Percentiles rank a stretch among this genome's conserved stretches.
Conservation (phyloP, 2,888 invertebrate species). For the Athrips mouffetella region DNA sequence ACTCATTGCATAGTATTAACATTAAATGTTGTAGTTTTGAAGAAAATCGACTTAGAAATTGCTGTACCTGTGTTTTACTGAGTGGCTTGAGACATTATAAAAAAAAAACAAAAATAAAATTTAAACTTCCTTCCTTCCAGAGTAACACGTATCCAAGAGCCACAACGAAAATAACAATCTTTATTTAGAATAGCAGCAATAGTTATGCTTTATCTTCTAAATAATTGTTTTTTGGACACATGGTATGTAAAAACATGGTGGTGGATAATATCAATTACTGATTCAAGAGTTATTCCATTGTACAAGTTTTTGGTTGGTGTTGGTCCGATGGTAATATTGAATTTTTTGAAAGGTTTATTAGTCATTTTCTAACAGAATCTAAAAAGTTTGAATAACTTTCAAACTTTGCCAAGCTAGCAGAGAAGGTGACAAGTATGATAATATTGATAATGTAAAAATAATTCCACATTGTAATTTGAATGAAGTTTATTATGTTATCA, state of each 20-base stretch:
- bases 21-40: conserved; percentile 6
- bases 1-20: neutral
- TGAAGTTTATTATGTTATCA: neutral
- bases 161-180: conserved; percentile 5
- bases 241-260: conserved; percentile 9
- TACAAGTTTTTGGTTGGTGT: neutral
- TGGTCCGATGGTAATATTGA: too few relatives aligned
- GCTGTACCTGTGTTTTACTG: neutral
- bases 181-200: conserved; percentile 2
- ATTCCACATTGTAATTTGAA: neutral
- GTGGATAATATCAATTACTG: conserved; percentile 8
- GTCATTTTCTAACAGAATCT: too few relatives aligned
- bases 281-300: neutral
- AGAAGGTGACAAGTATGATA: too few relatives aligned
- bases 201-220: neutral
- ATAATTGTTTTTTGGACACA: conserved; percentile 6
- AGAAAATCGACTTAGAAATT: neutral
- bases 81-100: neutral
- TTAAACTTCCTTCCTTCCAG: conserved; percentile 5
- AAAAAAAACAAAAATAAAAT: neutral
- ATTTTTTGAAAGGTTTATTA: too few relatives aligned
- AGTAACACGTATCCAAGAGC: conserved; percentile 4
- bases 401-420: neutral
- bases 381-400: too few relatives aligned
- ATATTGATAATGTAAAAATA: neutral